phyloP scores from a whole-genome alignment of 2,113 vertebrate genomes.

The Elaphurus davidianus region DNA sequence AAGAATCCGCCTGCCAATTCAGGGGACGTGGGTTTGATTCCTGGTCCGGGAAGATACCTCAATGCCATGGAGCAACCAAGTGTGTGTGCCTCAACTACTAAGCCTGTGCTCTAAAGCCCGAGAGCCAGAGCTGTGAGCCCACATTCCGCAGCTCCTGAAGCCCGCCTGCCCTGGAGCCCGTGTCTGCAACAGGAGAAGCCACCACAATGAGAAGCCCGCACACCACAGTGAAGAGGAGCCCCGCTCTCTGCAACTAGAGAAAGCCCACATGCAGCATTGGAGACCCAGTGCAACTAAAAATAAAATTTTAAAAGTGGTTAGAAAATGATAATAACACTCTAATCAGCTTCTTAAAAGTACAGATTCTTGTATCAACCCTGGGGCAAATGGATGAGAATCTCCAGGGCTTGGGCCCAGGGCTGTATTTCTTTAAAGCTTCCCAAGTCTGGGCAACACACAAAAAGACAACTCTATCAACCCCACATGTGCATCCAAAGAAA shows the following conservation, averaged over 20 bases:
- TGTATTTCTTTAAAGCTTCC: not conserved
- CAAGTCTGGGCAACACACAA: not conserved
- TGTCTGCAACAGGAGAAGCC: not conserved
- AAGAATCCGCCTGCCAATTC: not conserved
- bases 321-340: not conserved
- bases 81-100: not conserved
- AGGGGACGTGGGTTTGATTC: not conserved
- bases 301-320: not conserved
- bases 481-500: not conserved
- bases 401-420: not conserved
- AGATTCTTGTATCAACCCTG: not conserved
- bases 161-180: not conserved
- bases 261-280: not conserved
- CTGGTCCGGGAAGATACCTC: not conserved
- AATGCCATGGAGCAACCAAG: not conserved
- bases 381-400: not conserved
- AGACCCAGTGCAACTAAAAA: not conserved
- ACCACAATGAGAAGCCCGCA: fast-evolving
- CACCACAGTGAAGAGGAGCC: not conserved
- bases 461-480: not conserved
- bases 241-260: not conserved
- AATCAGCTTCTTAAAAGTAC: not conserved
- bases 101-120: not conserved
- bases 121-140: not conserved
- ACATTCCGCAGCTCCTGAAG: not conserved